phyloP scores from a whole-genome alignment of 2,888 invertebrate genomes.

The Cheilosia vernalis region DNA sequence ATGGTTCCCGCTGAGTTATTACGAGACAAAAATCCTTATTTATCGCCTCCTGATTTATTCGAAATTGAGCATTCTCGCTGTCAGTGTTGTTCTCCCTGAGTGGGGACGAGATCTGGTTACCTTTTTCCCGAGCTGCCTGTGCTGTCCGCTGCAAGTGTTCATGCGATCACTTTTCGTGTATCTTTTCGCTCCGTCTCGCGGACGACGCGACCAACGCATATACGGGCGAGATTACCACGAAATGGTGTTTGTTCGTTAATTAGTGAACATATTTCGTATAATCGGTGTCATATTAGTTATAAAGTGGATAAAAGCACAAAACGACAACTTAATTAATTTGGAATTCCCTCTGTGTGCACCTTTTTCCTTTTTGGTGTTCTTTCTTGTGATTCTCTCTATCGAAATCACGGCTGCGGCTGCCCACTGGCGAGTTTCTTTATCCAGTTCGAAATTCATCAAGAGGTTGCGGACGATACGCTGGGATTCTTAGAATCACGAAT shows the following conservation, averaged over 20 bases:
- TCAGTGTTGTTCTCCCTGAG: constrained; percentile 55
- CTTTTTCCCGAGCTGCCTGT: constrained; percentile 48
- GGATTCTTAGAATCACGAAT: constrained; percentile 41
- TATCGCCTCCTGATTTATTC: constrained; percentile 83
- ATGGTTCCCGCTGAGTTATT: constrained; percentile 83
- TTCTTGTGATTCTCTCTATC: constrained; percentile 39
- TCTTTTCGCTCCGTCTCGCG: constrained; percentile 23
- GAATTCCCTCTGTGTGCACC: constrained; percentile 78
- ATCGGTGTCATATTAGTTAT: constrained; percentile 84
- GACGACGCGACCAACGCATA: background rate
- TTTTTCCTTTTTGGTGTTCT: constrained; percentile 17
- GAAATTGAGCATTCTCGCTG: constrained; percentile 79
- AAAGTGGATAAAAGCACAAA: constrained; percentile 83
- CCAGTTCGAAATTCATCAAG: constrained; percentile 33
- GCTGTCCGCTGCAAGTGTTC: constrained; percentile 64
- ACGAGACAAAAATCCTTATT: constrained; percentile 83
- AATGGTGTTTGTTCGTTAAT: constrained; percentile 83
- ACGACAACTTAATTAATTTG: constrained; percentile 83
- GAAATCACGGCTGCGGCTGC: constrained; percentile 15
- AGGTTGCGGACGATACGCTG: background rate
- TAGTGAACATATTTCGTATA: constrained; percentile 84
- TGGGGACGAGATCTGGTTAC: constrained; percentile 63
- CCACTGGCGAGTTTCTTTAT: constrained; percentile 17
- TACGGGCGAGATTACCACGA: constrained; percentile 72
- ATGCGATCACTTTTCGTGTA: constrained; percentile 60